These are phyloP conservation scores for Hemicrepidius hirtus DNA, from an alignment of 2,888 invertebrate genomes.

Conservation along the genomic window DNA sequence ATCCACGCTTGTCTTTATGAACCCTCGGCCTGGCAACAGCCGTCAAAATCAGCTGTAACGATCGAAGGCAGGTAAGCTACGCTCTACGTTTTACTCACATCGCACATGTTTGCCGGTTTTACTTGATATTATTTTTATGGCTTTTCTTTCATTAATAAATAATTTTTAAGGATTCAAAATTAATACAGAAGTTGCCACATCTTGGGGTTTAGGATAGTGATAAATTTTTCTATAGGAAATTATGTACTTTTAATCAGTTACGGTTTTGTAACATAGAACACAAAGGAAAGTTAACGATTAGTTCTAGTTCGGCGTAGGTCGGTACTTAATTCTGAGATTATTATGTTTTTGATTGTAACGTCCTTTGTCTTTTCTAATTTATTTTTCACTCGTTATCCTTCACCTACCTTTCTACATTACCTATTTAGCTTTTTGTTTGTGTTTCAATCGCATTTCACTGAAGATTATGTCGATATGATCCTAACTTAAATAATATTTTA, in stretches of 20 bases:
- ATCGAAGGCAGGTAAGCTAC: slow-evolving; percentile 59
- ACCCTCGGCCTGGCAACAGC: slow-evolving; percentile 70
- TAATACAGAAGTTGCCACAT: not conserved
- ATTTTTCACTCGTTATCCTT: not conserved
- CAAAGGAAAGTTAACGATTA: not conserved
- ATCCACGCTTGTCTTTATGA: slow-evolving; percentile 61
- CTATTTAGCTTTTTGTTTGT: too few species aligned
- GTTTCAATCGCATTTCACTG: too few species aligned
- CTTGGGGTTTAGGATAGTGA: not conserved
- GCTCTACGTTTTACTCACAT: slow-evolving; percentile 12
- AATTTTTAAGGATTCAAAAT: not conserved
- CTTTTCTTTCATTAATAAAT: not conserved
- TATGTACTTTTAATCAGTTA: not conserved
- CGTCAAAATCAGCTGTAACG: slow-evolving; percentile 71
- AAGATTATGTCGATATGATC: too few species aligned
- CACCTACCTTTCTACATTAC: not conserved
- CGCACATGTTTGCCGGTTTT: slow-evolving; percentile 32
- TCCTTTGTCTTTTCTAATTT: slow-evolving; percentile 17
- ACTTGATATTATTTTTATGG: not conserved
- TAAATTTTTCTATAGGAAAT: not conserved
- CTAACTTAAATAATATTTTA: too few species aligned
- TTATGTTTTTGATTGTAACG: slow-evolving; percentile 6
- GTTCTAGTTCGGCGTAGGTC: not conserved
- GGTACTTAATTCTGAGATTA: not conserved
- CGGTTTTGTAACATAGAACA: not conserved